Evolutionary conservation across 2,113 vertebrate species (phyloP).

Genomic region (Amazona guildingii): DNA sequence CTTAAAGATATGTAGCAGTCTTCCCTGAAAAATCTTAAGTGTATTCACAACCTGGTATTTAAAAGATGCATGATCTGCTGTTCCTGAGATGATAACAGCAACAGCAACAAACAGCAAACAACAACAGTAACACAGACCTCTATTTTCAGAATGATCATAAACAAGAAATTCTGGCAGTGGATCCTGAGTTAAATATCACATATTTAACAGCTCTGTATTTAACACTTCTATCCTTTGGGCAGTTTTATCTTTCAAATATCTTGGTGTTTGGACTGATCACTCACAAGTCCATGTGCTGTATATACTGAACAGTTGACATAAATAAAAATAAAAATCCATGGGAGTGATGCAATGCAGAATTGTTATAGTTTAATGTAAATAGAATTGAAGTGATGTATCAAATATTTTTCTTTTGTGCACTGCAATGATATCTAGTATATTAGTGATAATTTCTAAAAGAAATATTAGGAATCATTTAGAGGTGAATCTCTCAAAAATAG

Average conservation of each 20-base stretch:
- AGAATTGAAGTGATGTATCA: not conserved
- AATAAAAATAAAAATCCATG: not conserved
- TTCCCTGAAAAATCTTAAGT: not conserved
- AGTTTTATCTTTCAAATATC: not conserved
- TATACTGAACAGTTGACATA: not conserved
- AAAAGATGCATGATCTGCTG: not conserved
- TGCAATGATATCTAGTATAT: not conserved
- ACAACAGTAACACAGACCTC: not conserved
- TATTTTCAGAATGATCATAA: not conserved
- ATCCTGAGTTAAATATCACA: not conserved
- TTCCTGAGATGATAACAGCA: not conserved
- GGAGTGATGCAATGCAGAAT: not conserved
- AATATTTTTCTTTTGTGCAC: not conserved
- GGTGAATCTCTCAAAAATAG: not conserved
- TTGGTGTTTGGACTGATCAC: not conserved
- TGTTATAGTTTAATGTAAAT: not conserved
- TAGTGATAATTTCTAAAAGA: not conserved
- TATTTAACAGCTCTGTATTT: not conserved
- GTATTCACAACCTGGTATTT: not conserved
- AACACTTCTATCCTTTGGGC: not conserved
- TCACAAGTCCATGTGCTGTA: not conserved
- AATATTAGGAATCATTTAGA: not conserved
- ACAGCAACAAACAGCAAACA: not conserved
- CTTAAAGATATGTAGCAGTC: not conserved
- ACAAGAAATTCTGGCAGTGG: not conserved